Evolutionary conservation across 2,888 invertebrate species (phyloP), one percentile per base, ranked within the genome.

Genomic region (Chrysina gloriosa): DNA sequence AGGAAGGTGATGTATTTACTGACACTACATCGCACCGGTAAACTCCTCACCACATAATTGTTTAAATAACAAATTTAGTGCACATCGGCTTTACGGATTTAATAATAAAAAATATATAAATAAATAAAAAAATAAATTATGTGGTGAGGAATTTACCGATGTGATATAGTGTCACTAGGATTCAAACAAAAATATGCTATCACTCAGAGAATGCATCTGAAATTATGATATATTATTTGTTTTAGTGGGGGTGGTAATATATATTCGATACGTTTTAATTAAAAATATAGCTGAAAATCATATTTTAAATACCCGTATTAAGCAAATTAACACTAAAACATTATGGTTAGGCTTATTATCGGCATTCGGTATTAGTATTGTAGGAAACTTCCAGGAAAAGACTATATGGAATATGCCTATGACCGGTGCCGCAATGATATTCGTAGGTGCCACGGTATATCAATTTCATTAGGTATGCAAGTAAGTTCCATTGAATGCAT

Each of bases 341-440:
- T 56, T 70, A 34, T 72, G 71, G 71, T 64, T 65, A 14, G 73
- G 70, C 2, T 36, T 68, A 19, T 56, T 70, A 5, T 70, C 69
- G 36, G 69, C 67, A 7, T 63, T 71, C 9, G 73, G 73, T 29
- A 68, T 73, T 65, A 70, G 70, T 64, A 58, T 73, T 23, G 69
- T 72, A 27, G 70, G 68, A 6, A 73, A 73, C 64, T 73, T 73
- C 48, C 73, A 72, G 42, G 67, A 71, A 63, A 72, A 64, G 34
- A 70, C 66, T 16, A 63, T 69, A 48, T 50, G 50, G 50, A 68
- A 48, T 1, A 48, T 71, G 42, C 73, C 71, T 52, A 70, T 73
- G 42, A n/a, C 71, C 29, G 73, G 73, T 9, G 69, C 71, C 9
- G 68, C 52, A 14, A 65, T 73, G 69, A 68, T 67, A 11, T 70